Evolutionary conservation across 2,797 vertebrate species (phyloP), one percentile per base, ranked within the genome.

Genomic region (Sebastes vulpes): DNA sequence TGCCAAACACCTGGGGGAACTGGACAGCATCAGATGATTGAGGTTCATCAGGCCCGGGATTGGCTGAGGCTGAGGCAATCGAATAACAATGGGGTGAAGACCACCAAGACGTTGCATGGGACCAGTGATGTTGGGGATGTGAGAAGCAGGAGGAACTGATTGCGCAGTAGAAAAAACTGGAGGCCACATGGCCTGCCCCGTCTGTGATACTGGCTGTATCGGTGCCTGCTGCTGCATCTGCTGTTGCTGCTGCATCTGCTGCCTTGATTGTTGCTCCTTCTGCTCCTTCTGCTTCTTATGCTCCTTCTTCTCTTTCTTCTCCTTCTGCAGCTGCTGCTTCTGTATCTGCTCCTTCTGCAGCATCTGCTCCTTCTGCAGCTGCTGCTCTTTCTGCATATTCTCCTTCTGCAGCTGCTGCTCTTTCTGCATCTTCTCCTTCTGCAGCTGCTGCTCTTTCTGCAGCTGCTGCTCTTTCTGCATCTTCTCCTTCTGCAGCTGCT

Each of bases 241-340:
- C 16, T 31, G 35, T 3, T 0, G 6, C 26, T 42, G 38, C 16
- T 6, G 4, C 3, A 2, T 6, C 4, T 0, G 5, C 26, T 42
- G 38, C 16, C 4, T 5, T 2, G 6, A 7, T 18, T 32, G 26
- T 9, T 25, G 5, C 25, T 23, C 16, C n/a, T 7, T 8, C 29
- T 14, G 18, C 10, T 25, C 25, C 2, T 1, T 9, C 9, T 25
- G 7, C n/a, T 21, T 14, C n/a, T 9, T 8, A 23, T 14, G 18
- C 7, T 14, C 2, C 11, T 38, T 4, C 2, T 31, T 5, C 23
- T 21, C 23, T 11, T 9, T 7, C 20, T 23, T 54, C 42, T 25
- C 29, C 4, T 7, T 46, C 46, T 20, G 35, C 6, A 42, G 56
- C 46, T 31, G 26, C 26, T 68, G 8, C 9, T 60, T n/a, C n/a